A percentile compares a stretch with the other conserved stretches of the same genome.
Evolutionary conservation across 2,113 vertebrate species (phyloP).

Genomic region (Atrichornis clamosus): DNA sequence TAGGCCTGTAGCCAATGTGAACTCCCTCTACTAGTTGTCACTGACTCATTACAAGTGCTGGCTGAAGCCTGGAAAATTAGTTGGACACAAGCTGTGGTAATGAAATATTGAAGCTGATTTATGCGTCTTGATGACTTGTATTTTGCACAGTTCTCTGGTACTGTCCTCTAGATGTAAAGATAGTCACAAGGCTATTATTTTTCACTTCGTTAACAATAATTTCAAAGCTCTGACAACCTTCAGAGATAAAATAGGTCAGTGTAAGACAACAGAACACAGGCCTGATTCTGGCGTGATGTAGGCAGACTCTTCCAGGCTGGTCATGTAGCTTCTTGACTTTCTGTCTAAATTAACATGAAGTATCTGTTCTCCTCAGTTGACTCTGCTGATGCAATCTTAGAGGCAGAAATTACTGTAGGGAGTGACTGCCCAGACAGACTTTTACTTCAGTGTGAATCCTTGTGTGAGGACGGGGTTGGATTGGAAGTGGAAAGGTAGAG

Average conservation of each 20-base stretch:
- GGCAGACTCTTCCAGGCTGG: not conserved
- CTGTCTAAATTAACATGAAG: not conserved
- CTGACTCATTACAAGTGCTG: not conserved
- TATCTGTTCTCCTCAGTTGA: not conserved
- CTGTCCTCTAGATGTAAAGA: not conserved
- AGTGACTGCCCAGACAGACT: not conserved
- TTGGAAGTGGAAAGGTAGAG: not conserved
- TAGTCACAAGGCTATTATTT: not conserved
- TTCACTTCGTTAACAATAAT: not conserved
- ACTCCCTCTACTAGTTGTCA: not conserved
- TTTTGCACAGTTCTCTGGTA: not conserved
- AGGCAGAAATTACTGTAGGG: not conserved
- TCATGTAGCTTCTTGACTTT: not conserved
- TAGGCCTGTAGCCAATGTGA: fast-evolving
- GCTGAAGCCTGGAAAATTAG: not conserved
- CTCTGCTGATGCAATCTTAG: not conserved
- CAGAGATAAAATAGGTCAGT: not conserved
- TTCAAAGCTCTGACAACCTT: not conserved
- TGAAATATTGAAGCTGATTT: not conserved
- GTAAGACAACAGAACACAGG: not conserved
- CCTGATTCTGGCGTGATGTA: not conserved
- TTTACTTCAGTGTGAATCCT: not conserved
- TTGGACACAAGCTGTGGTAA: not conserved
- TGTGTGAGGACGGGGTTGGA: not conserved
- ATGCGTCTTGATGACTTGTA: not conserved